phyloP scores from a whole-genome alignment of 2,797 vertebrate species.

The Diplodus sargus region DNA sequence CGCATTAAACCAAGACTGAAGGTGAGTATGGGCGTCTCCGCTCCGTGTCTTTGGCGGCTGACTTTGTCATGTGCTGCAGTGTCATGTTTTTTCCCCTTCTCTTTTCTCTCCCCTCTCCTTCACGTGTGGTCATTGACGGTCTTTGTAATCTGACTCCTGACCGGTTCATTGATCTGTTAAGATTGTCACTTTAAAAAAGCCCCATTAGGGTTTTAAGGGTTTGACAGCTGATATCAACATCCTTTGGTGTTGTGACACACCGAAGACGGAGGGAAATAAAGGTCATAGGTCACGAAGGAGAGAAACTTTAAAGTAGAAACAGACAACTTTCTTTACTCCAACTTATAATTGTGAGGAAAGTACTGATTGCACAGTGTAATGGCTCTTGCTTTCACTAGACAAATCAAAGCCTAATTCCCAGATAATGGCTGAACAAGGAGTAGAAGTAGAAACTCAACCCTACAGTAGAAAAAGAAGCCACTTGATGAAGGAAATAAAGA shows the following conservation, averaged over 20 bases:
- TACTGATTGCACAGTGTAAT: too few relatives aligned
- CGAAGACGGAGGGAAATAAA: slow-evolving; percentile 9
- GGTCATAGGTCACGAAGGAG: background rate
- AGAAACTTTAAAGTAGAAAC: too few relatives aligned
- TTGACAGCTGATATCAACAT: slow-evolving; percentile 83
- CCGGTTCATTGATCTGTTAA: slow-evolving; percentile 81
- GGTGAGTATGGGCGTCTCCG: background rate
- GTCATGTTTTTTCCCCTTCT: slow-evolving; percentile 25
- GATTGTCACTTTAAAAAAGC: slow-evolving; percentile 78
- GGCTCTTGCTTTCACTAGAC: too few relatives aligned
- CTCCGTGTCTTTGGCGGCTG: slow-evolving; percentile 12
- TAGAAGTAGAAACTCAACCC: too few relatives aligned
- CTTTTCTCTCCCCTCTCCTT: slow-evolving; percentile 42
- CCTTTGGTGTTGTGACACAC: slow-evolving; percentile 64
- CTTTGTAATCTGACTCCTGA: slow-evolving; percentile 73
- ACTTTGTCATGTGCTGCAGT: slow-evolving; percentile 24
- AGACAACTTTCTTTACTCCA: too few relatives aligned
- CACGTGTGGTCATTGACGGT: slow-evolving; percentile 71
- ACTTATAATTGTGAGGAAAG: too few relatives aligned
- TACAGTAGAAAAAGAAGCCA: too few relatives aligned
- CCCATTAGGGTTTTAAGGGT: slow-evolving; percentile 81
- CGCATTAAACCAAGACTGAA: slow-evolving; percentile 30
- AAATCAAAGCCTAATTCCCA: too few relatives aligned
- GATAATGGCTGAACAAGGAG: too few relatives aligned
- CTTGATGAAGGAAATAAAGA: too few relatives aligned